Conservation (phyloP, 1,140 invertebrate species). For the Telenomus remus region DNA sequence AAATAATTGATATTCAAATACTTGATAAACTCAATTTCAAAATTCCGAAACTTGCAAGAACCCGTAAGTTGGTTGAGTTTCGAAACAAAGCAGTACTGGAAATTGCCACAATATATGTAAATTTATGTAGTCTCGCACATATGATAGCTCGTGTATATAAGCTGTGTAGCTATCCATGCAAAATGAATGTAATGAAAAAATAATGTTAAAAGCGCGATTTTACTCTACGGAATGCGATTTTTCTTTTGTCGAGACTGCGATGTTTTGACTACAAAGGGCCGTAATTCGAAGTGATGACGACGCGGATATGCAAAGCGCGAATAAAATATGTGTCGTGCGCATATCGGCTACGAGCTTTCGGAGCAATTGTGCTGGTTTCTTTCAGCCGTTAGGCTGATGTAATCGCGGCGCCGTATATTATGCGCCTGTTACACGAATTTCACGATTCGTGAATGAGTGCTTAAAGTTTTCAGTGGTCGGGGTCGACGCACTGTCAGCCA, state of each 20-base stretch:
- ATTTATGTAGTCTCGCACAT: too few species aligned
- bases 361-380: conserved; percentile 40
- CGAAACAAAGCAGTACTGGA: too few species aligned
- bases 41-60: too few species aligned
- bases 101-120: too few species aligned
- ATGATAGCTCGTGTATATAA: too few species aligned
- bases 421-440: conserved; percentile 51
- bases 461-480: conserved; percentile 29
- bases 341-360: conserved; percentile 41
- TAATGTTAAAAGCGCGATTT: conserved; percentile 8
- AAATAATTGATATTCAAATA: too few species aligned
- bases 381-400: conserved; percentile 41
- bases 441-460: conserved; percentile 44
- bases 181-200: conserved; percentile 2
- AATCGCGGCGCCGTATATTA: conserved; percentile 48
- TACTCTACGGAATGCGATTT: conserved; percentile 2
- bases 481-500: conserved; percentile 41
- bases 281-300: conserved; percentile 44
- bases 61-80: too few species aligned
- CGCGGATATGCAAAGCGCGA: conserved; percentile 37
- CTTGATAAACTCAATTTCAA: too few species aligned
- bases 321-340: conserved; percentile 39
- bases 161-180: not conserved
- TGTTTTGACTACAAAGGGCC: conserved; percentile 39
- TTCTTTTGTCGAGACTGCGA: conserved; percentile 10